Base-by-base conservation (phyloP, 2,113 vertebrate genomes). In the Bambusicola thoracicus region DNA sequence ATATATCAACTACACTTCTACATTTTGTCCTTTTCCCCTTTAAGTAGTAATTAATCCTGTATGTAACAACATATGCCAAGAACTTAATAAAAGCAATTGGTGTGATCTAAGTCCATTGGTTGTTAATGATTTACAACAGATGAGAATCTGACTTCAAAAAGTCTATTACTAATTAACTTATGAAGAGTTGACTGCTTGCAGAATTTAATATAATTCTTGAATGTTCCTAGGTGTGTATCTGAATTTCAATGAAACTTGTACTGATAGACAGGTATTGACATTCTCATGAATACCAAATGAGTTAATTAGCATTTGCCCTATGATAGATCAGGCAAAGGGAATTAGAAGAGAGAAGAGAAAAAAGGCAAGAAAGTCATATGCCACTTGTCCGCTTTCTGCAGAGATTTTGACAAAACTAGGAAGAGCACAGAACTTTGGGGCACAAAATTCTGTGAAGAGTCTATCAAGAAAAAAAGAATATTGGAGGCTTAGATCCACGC, bases 251-350 rank as follows among this genome's bases (percentile, higher is more conserved):
- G 75, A 89, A 96, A 93, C n/a, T 34, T 82, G 8, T 82, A 85
- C 49, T 46, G 72, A 93, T 43, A 73, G 89, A 84, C 11, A 87
- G 81, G 73, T 93, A 93, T 85, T 89, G 92, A 83, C 87, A 87
- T 85, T 87, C 68, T 85, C 70, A 91, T 93, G 81, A 96, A 95
- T 92, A 87, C 17, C 67, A 95, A 58, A 93, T 87, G n/a, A 85
- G 67, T 85, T 93, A 81, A 89, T 94, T 89, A 93, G 55, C 75
- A 49, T 79, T 78, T 91, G 48, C 36, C n/a, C 41, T 68, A 21
- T 5, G 10, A 88, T 36, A 67, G 41, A 58, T 11, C 36, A 40
- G 61, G 36, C 6, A 19, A 41, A 67, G 62, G 4, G 6, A 85
- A 51, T 46, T 67, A 65, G 19, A 5, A 11, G 36, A 73, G n/a